Evolutionary conservation across 2,797 vertebrate genomes (phyloP).

Genomic region (Intellagama lesueurii): DNA sequence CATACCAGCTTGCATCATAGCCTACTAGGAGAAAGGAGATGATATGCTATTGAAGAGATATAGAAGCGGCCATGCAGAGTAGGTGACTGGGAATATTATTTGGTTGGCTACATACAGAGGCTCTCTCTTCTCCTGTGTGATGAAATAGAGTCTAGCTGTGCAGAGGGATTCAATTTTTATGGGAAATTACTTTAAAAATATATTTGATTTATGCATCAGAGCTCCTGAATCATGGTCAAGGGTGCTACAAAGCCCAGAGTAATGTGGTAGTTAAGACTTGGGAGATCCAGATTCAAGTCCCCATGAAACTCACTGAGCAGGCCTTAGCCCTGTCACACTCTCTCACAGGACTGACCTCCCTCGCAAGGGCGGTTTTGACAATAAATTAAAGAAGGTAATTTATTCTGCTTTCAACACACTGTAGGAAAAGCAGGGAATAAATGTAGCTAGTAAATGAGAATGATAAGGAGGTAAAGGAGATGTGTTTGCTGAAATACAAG

Average conservation of each 20-base stretch:
- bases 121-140: neutral
- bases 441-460: no score
- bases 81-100: neutral
- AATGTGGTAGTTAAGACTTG: no score
- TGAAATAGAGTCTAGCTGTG: neutral
- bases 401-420: no score
- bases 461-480: no score
- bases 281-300: no score
- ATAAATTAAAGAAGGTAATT: no score
- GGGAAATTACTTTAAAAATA: neutral
- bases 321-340: no score
- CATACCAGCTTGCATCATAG: neutral
- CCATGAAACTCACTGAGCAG: no score
- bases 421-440: no score
- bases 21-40: neutral
- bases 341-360: no score
- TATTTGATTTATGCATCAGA: neutral
- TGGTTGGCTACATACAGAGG: neutral
- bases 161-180: neutral
- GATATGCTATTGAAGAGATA: neutral
- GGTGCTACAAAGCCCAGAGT: neutral
- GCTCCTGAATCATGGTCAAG: neutral
- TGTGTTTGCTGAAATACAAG: neutral
- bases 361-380: no score
- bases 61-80: neutral